These are phyloP conservation scores for Thyatira batis DNA, from an alignment of 2,888 invertebrate species.

Conservation along the genomic window DNA sequence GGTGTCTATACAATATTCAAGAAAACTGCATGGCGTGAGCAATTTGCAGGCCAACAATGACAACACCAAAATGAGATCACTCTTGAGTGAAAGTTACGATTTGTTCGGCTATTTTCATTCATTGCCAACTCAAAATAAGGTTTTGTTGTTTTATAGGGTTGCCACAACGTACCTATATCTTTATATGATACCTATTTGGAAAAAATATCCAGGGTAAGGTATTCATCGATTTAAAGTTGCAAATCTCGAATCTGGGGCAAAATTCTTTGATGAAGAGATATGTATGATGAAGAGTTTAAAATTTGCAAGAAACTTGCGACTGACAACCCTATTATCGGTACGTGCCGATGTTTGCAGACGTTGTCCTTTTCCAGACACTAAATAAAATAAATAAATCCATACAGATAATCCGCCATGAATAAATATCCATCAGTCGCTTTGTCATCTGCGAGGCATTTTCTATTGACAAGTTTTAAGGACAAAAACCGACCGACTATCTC, in stretches of 20 bases:
- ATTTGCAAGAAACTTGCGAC: no score
- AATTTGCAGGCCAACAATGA: constrained; percentile 62
- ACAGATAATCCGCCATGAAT: constrained; percentile 77
- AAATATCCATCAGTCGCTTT: constrained; percentile 72
- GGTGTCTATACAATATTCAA: not conserved
- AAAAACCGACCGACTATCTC: constrained; percentile 14
- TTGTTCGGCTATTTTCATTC: not conserved
- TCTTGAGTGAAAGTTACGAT: constrained; percentile 28
- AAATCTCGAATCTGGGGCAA: no score
- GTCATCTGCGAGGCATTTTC: constrained; percentile 72
- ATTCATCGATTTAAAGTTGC: no score
- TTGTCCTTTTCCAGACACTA: constrained; percentile 60
- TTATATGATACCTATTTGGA: not conserved
- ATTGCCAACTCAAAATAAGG: constrained; percentile 1
- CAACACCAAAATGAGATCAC: constrained; percentile 67
- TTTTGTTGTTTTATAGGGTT: not conserved
- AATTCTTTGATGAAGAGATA: not conserved
- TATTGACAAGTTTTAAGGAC: constrained; percentile 66
- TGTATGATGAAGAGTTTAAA: no score
- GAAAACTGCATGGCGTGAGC: constrained; percentile 39
- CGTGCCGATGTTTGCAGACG: constrained; percentile 55
- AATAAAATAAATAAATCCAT: constrained; percentile 63
- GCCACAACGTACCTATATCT: not conserved
- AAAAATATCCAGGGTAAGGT: no score
- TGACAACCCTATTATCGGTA: constrained; percentile 32